phyloP scores from a whole-genome alignment of 2,888 invertebrate species.

The Hofmannophila pseudospretella region DNA sequence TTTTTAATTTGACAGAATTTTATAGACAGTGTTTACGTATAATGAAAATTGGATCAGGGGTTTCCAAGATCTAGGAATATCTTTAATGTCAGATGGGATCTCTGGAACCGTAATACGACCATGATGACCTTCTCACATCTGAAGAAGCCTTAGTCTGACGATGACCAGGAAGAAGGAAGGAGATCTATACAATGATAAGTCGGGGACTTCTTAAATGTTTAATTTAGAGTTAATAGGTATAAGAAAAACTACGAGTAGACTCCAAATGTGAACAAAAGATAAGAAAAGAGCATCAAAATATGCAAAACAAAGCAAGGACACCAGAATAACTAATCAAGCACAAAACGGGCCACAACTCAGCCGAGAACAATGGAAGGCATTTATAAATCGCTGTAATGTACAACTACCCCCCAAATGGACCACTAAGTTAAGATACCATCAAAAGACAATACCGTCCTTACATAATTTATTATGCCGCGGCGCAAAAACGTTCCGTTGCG shows the following conservation, averaged over 20 bases:
- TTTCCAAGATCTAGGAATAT: no score
- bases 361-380: constrained; percentile 17
- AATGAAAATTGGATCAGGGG: no score
- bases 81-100: no score
- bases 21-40: no score
- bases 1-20: no score
- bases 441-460: constrained; percentile 59
- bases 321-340: constrained; percentile 1
- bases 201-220: no score
- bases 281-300: neutral
- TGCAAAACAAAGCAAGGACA: neutral
- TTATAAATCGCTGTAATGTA: constrained; percentile 41
- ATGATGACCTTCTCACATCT: no score
- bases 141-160: no score
- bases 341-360: neutral
- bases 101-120: no score
- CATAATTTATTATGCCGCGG: constrained; percentile 62
- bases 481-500: constrained; percentile 48
- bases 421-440: constrained; percentile 58
- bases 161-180: no score
- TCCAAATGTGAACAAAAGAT: neutral
- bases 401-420: constrained; percentile 37
- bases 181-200: no score
- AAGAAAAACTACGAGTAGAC: neutral
- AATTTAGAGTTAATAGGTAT: neutral